Percentiles rank a stretch among this genome's conserved stretches.
phyloP scores from a whole-genome alignment of 2,797 vertebrate genomes.

The Cuculus canorus region DNA sequence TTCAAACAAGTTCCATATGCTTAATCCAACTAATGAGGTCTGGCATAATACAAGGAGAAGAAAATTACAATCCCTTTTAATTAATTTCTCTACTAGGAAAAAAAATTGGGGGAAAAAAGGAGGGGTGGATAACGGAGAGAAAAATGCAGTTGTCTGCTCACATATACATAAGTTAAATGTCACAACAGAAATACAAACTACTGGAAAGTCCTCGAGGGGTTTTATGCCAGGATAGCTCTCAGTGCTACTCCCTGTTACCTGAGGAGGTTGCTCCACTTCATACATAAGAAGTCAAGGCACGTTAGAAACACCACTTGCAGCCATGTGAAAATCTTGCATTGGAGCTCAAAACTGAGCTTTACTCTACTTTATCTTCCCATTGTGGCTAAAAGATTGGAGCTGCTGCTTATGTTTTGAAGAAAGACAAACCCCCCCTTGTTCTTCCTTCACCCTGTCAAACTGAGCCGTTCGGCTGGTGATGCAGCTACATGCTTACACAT shows the following conservation, averaged over 20 bases:
- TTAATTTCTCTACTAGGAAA: not conserved
- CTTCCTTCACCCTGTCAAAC: not conserved
- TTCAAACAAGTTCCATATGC: slow-evolving; percentile 29
- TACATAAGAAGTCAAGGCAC: not conserved
- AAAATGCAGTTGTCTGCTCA: not conserved
- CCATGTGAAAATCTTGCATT: not conserved
- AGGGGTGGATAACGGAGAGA: not conserved
- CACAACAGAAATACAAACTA: not conserved
- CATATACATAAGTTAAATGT: not conserved
- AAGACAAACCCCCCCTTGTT: not conserved
- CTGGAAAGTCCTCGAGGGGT: not conserved
- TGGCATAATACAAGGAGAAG: not conserved
- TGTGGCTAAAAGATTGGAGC: not conserved
- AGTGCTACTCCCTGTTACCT: not conserved
- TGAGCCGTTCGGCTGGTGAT: not conserved
- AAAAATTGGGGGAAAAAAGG: not conserved
- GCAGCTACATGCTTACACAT: not conserved
- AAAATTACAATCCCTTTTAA: not conserved
- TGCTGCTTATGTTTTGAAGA: not conserved
- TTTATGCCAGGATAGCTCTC: not conserved
- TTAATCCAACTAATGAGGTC: not conserved
- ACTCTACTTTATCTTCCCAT: not conserved
- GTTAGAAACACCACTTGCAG: not conserved
- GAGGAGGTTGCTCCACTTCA: not conserved
- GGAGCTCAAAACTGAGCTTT: not conserved